phyloP scores from a whole-genome alignment of 1,140 invertebrate genomes.

The Triops longicaudatus region DNA sequence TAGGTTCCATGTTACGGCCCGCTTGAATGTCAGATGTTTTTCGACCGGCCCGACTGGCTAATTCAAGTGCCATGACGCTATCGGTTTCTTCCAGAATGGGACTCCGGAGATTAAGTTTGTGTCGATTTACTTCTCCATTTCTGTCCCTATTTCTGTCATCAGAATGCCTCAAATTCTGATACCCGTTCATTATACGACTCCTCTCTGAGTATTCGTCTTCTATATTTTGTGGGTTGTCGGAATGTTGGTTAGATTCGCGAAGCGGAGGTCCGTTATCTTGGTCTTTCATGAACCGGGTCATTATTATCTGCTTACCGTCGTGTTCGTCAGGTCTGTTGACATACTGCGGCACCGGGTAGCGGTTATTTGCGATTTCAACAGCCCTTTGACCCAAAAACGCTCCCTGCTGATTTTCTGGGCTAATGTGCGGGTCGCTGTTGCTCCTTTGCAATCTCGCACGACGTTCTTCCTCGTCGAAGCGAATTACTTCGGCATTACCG shows the following conservation, averaged over 20 bases:
- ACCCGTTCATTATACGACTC: constrained; percentile 25
- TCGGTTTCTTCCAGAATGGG: constrained; percentile 64
- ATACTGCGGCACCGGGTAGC: constrained; percentile 15
- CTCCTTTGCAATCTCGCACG: constrained; percentile 31
- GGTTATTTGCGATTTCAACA: neutral
- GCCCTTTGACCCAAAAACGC: constrained; percentile 38
- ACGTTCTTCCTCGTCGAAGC: neutral
- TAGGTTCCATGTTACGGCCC: constrained; percentile 18
- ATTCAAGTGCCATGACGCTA: constrained; percentile 42
- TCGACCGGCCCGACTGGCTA: neutral
- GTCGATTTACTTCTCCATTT: neutral
- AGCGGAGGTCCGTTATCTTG: constrained; percentile 39
- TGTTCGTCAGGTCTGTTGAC: constrained; percentile 37
- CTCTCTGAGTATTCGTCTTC: constrained; percentile 27
- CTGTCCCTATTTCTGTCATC: neutral
- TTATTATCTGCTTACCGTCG: constrained; percentile 67
- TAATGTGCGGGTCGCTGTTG: constrained; percentile 36
- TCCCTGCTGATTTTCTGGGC: constrained; percentile 50
- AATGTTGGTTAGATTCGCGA: neutral
- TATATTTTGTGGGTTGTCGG: constrained; percentile 26
- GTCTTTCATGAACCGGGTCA: constrained; percentile 70
- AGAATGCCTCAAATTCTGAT: neutral
- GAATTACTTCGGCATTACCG: neutral
- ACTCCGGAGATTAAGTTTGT: constrained; percentile 17
- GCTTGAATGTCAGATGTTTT: constrained; percentile 27